Evolutionary conservation across 1,140 invertebrate genomes (phyloP).

Genomic region (Saccostrea cuccullata): DNA sequence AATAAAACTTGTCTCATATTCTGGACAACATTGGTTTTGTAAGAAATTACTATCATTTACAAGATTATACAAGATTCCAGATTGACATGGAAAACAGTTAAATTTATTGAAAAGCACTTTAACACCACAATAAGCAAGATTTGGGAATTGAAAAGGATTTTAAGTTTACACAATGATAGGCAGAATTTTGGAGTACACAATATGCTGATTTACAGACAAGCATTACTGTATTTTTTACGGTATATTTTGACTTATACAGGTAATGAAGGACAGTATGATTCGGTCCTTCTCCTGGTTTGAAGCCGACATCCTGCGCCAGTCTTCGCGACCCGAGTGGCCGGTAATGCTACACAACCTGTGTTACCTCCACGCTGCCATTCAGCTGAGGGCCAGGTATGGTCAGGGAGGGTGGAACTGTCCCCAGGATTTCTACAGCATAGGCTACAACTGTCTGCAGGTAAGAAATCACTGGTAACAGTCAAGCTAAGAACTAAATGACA

Average conservation of each 20-base stretch:
- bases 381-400: slow-evolving; percentile 73
- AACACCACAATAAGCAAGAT: no score
- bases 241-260: slow-evolving; percentile 57
- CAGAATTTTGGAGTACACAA: no score
- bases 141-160: no score
- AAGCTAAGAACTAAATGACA: background rate
- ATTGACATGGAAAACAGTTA: no score
- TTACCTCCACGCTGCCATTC: slow-evolving; percentile 76
- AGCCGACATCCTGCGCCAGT: slow-evolving; percentile 74
- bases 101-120: no score
- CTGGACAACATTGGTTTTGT: no score
- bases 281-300: slow-evolving; percentile 75
- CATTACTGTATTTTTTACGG: no score
- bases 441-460: slow-evolving; percentile 73
- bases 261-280: slow-evolving; percentile 76
- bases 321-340: slow-evolving; percentile 73
- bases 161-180: no score
- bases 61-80: no score
- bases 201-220: no score
- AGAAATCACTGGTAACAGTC: slow-evolving; percentile 12
- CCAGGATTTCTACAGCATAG: slow-evolving; percentile 68
- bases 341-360: slow-evolving; percentile 77
- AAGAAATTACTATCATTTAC: no score
- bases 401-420: slow-evolving; percentile 76
- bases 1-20: no score